Conservation (phyloP, 2,113 vertebrate genomes). For the Oncorhynchus mykiss region DNA sequence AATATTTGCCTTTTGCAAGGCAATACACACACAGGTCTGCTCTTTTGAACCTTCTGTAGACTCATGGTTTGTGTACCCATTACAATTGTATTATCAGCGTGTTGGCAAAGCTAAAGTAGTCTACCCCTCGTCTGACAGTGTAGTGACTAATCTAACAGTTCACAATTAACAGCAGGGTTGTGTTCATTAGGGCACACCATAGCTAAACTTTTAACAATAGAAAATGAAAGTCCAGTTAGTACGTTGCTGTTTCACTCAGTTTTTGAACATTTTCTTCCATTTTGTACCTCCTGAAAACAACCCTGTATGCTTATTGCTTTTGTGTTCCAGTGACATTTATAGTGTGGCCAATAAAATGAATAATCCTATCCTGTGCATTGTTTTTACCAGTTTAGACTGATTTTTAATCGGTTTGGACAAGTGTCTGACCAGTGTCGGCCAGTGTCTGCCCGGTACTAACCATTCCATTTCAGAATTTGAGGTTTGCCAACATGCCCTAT, state of each 20-base stretch:
- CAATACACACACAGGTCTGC: background rate
- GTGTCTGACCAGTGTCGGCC: too few species aligned
- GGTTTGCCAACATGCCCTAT: conserved; percentile 30
- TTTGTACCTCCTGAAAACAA: background rate
- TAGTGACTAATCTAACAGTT: too few species aligned
- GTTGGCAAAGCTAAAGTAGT: background rate
- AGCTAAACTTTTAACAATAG: background rate
- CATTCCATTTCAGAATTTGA: conserved; percentile 19
- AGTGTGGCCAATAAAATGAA: too few species aligned
- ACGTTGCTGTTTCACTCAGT: too few species aligned
- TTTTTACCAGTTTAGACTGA: too few species aligned
- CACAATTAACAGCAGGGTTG: too few species aligned
- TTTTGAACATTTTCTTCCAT: background rate
- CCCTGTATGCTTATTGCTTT: too few species aligned
- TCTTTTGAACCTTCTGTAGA: background rate
- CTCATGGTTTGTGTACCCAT: background rate
- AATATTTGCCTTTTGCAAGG: background rate
- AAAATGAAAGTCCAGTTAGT: background rate
- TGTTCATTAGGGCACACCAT: too few species aligned
- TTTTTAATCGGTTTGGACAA: too few species aligned
- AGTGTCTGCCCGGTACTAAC: background rate
- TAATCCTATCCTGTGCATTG: too few species aligned
- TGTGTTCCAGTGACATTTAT: too few species aligned
- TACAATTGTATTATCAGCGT: background rate
- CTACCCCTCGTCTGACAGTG: background rate